These are phyloP conservation scores for Dendrocopos noguchii DNA, from an alignment of 2,113 vertebrate genomes.

Conservation along the genomic window DNA sequence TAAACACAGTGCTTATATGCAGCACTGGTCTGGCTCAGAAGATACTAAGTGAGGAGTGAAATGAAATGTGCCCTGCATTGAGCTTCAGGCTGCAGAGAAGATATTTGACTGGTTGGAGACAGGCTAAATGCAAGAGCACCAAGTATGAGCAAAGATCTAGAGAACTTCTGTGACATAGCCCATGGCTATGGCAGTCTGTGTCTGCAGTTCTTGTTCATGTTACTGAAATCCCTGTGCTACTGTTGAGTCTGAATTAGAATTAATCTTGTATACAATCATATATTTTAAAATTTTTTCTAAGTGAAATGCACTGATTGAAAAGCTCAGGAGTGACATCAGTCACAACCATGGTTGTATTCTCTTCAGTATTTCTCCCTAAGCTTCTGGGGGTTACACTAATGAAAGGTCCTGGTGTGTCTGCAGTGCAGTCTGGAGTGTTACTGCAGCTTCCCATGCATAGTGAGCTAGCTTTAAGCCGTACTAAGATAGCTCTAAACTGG, in stretches of 20 bases:
- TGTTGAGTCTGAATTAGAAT: background rate
- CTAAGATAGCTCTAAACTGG: background rate
- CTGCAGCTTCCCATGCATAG: background rate
- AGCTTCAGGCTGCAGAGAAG: background rate
- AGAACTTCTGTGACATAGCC: background rate
- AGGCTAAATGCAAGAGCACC: background rate
- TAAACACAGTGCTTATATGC: background rate
- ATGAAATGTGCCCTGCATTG: background rate
- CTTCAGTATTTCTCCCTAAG: background rate
- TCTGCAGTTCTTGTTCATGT: background rate
- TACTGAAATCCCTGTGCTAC: background rate
- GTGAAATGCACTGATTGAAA: background rate
- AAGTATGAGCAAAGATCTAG: background rate
- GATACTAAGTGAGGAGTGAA: background rate
- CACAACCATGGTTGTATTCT: background rate
- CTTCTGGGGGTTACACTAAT: fast-evolving
- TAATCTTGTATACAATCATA: background rate
- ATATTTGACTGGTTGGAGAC: background rate
- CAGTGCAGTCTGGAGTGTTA: background rate
- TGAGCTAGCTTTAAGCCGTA: background rate
- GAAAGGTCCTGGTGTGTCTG: background rate
- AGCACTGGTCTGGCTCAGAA: background rate
- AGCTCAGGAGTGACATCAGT: background rate
- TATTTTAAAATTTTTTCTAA: background rate
- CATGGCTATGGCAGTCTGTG: background rate